These are phyloP conservation scores for Phalloptychus januarius DNA, from an alignment of 2,797 vertebrate genomes.

Conservation along the genomic window DNA sequence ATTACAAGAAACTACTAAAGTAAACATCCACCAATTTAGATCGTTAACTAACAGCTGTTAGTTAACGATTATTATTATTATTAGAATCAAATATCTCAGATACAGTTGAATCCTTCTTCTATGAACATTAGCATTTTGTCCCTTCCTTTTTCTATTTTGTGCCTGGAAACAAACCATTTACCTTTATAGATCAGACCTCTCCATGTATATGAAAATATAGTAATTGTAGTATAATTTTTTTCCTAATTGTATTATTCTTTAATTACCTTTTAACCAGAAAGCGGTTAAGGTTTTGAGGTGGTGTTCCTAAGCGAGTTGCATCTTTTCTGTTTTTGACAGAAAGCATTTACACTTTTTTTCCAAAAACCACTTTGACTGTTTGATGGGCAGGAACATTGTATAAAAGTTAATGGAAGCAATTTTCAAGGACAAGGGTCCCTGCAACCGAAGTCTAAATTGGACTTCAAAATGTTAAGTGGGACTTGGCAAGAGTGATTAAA, in stretches of 20 bases:
- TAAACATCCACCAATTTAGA: not conserved
- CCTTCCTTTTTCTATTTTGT: not conserved
- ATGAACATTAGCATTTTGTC: not conserved
- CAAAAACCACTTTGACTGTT: conserved; percentile 46
- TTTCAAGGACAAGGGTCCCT: conserved; percentile 69
- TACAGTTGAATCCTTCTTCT: not conserved
- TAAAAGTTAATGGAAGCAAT: conserved; percentile 71
- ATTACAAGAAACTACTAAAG: not conserved
- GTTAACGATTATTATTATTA: too few relatives aligned
- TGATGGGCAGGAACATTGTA: conserved; percentile 56
- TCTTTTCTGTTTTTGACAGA: conserved; percentile 55
- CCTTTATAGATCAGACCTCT: conserved; percentile 23
- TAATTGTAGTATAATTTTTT: too few relatives aligned
- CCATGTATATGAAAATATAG: conserved; percentile 18
- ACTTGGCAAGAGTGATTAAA: conserved; percentile 61
- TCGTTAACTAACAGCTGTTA: not conserved
- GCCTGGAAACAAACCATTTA: not conserved
- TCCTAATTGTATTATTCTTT: conserved; percentile 2
- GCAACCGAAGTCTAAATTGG: conserved; percentile 63
- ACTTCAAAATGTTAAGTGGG: conserved; percentile 61
- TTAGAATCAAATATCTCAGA: not conserved
- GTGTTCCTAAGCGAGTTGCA: too few relatives aligned
- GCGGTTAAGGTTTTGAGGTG: too few relatives aligned
- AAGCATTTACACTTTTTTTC: conserved; percentile 50
- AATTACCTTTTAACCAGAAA: too few relatives aligned